These are phyloP conservation scores for Chalcis sispes DNA, from an alignment of 2,888 invertebrate genomes.

Conservation along the genomic window DNA sequence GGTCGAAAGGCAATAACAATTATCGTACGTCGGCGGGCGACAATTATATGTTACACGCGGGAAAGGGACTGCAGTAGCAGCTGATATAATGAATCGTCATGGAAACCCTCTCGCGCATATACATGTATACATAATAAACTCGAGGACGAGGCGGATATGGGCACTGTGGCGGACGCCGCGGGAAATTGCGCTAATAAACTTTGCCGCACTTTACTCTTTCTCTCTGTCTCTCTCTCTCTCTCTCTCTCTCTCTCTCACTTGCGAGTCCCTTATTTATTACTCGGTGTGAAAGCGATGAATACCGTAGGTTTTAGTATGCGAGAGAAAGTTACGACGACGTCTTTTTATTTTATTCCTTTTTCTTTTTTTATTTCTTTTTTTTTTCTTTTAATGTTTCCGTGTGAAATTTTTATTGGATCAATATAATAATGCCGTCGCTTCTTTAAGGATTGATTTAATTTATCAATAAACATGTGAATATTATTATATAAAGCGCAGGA, in stretches of 20 bases:
- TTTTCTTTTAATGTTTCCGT: no score
- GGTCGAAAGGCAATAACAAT: slow-evolving; percentile 1
- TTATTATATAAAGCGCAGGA: no score
- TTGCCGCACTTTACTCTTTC: slow-evolving; percentile 57
- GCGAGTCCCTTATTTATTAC: slow-evolving; percentile 41
- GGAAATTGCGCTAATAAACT: slow-evolving; percentile 66
- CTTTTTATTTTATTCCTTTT: not conserved
- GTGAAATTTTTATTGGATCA: no score
- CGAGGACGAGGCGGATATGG: not conserved
- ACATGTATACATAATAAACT: not conserved
- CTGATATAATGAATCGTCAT: slow-evolving; percentile 60
- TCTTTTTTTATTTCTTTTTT: not conserved
- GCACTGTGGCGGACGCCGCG: slow-evolving; percentile 52
- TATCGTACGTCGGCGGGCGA: slow-evolving; percentile 19
- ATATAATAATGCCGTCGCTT: no score
- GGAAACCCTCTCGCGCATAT: slow-evolving; percentile 58
- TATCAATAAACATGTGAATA: no score
- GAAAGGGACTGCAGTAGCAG: slow-evolving; percentile 49
- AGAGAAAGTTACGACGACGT: no score
- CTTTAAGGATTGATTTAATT: no score
- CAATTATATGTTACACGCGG: slow-evolving; percentile 14
- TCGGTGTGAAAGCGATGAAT: slow-evolving; percentile 40
- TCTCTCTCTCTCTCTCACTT: not conserved
- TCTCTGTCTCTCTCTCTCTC: not conserved
- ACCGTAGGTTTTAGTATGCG: no score